Conservation (phyloP, 1,140 invertebrate species). For the Brachystomella parvula region DNA sequence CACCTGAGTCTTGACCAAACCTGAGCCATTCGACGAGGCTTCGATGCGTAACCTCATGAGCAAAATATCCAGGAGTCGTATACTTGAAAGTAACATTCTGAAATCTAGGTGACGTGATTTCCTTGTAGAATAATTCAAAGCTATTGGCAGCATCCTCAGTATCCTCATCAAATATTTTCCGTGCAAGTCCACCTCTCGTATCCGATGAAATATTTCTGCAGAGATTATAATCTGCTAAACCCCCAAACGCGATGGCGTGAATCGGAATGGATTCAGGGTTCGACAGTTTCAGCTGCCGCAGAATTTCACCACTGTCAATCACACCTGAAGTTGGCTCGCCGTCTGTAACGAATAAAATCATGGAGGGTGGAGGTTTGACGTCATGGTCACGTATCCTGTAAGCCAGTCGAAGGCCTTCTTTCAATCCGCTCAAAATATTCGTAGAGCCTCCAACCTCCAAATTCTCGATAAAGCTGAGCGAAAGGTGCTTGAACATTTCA, state of each 20-base stretch:
- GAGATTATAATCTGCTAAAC: slow-evolving; percentile 53
- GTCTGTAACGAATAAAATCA: slow-evolving; percentile 66
- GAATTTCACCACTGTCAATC: slow-evolving; percentile 47
- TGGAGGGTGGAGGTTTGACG: slow-evolving; percentile 44
- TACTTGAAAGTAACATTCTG: neutral
- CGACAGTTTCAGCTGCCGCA: neutral
- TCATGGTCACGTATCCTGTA: neutral
- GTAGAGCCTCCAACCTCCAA: slow-evolving; percentile 36
- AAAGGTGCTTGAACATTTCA: neutral
- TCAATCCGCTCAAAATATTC: slow-evolving; percentile 55
- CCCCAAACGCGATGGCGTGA: slow-evolving; percentile 60
- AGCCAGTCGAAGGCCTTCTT: slow-evolving; percentile 45
- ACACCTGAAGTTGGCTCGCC: slow-evolving; percentile 58
- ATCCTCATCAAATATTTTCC: slow-evolving; percentile 56
- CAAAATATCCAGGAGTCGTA: neutral
- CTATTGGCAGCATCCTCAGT: neutral
- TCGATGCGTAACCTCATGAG: neutral
- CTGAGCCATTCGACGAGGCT: neutral
- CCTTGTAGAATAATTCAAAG: neutral
- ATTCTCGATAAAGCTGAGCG: neutral
- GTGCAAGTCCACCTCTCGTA: slow-evolving; percentile 56
- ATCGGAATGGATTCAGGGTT: slow-evolving; percentile 41
- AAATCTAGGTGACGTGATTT: neutral
- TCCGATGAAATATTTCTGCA: slow-evolving; percentile 56
- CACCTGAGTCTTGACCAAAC: neutral